Conservation (phyloP, 1,140 invertebrate species). For the Anastatus disparis region DNA sequence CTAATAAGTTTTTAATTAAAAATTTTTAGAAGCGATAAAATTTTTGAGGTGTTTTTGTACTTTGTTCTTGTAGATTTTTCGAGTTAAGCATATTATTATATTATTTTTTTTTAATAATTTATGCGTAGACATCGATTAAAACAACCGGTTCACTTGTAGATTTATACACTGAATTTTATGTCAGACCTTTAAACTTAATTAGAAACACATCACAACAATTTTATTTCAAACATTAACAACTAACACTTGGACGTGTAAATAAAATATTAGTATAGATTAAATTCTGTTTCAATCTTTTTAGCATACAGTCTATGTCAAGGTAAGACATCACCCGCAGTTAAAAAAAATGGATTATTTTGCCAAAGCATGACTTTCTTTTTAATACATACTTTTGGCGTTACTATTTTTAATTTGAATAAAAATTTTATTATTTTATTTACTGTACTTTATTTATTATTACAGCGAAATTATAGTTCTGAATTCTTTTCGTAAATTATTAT, state of each 20-base stretch:
- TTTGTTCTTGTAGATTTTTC: not conserved
- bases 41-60: not conserved
- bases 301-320: conserved; percentile 69
- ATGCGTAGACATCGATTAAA: not conserved
- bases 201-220: conserved; percentile 11
- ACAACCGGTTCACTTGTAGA: not conserved
- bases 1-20: not conserved
- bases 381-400: not conserved
- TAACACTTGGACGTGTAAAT: conserved; percentile 28
- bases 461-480: not conserved
- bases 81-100: not conserved
- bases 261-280: conserved; percentile 56
- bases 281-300: conserved; percentile 66
- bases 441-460: not conserved
- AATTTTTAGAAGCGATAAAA: not conserved
- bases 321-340: conserved; percentile 59
- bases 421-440: too few species aligned
- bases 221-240: conserved; percentile 15
- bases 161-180: not conserved
- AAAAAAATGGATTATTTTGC: conserved; percentile 38
- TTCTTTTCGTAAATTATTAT: not conserved
- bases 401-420: not conserved
- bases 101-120: not conserved
- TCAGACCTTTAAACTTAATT: not conserved
- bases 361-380: conserved; percentile 39